Percentiles rank a stretch among this genome's conserved stretches.
These are phyloP conservation scores for Chaetorhynchus papuensis DNA, from an alignment of 2,113 vertebrate genomes.

Conservation along the genomic window DNA sequence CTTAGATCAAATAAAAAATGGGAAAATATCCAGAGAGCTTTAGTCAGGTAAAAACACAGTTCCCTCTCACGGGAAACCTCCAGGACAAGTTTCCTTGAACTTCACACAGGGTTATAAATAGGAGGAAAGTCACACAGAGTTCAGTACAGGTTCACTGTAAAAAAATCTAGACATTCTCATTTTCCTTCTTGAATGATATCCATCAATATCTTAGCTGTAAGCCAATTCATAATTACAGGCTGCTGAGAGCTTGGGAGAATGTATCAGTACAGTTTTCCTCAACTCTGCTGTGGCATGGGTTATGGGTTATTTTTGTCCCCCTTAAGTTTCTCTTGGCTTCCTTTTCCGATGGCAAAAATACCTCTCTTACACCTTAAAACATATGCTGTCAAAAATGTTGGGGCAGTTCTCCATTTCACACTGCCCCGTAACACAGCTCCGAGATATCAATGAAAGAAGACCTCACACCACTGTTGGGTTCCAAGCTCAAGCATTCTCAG, in stretches of 20 bases:
- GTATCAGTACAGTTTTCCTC: not conserved
- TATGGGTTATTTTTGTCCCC: not conserved
- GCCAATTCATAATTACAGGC: conserved; percentile 43
- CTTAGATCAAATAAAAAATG: conserved; percentile 68
- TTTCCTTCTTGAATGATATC: conserved; percentile 41
- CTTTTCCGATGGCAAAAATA: conserved; percentile 10
- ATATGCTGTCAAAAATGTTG: not conserved
- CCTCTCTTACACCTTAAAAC: not conserved
- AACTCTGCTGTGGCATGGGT: not conserved
- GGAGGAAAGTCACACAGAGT: conserved; percentile 34
- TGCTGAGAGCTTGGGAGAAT: conserved; percentile 8
- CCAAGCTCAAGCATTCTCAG: not conserved
- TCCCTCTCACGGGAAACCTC: conserved; percentile 53
- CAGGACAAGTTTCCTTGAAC: conserved; percentile 55
- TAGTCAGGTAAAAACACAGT: conserved; percentile 63
- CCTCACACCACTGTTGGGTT: not conserved
- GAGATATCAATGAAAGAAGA: not conserved
- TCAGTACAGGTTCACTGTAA: conserved; percentile 17
- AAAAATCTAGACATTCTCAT: conserved; percentile 10
- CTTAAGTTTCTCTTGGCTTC: not conserved
- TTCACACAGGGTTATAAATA: conserved; percentile 46
- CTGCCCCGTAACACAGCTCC: not conserved
- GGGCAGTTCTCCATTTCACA: not conserved
- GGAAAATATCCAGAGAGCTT: conserved; percentile 59
- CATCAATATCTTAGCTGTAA: conserved; percentile 19